phyloP scores from a whole-genome alignment of 2,113 vertebrate genomes.

The Bujurquina vittata region DNA sequence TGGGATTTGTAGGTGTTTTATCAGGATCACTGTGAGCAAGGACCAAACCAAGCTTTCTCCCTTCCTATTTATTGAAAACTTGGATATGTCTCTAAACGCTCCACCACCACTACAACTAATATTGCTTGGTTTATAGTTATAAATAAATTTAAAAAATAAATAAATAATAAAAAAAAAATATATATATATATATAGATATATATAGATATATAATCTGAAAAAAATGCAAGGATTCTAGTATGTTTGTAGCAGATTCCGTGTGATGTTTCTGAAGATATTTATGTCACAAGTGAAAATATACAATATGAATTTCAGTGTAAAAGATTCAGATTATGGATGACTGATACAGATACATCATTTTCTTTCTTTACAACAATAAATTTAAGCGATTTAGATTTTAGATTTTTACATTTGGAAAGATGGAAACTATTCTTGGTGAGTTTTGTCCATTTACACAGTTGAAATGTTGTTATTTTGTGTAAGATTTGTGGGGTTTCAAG shows the following conservation, averaged over 20 bases:
- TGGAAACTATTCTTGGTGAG: too few relatives aligned
- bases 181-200: background rate
- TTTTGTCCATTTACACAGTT: too few relatives aligned
- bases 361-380: background rate
- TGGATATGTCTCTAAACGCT: background rate
- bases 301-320: background rate
- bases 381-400: background rate
- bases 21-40: background rate
- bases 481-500: too few relatives aligned
- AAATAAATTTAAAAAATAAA: too few relatives aligned
- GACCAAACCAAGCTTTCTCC: background rate
- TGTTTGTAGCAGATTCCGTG: background rate
- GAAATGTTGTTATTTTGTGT: too few relatives aligned
- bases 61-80: background rate
- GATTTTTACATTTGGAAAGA: too few relatives aligned
- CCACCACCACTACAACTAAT: background rate
- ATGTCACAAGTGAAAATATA: background rate
- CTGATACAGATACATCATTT: background rate
- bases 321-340: background rate
- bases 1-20: background rate
- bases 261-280: background rate
- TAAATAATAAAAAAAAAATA: background rate
- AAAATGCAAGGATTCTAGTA: background rate
- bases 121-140: background rate
- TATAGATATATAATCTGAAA: background rate